Conservation (phyloP, 2,113 vertebrate genomes). For the Tachycineta bicolor region DNA sequence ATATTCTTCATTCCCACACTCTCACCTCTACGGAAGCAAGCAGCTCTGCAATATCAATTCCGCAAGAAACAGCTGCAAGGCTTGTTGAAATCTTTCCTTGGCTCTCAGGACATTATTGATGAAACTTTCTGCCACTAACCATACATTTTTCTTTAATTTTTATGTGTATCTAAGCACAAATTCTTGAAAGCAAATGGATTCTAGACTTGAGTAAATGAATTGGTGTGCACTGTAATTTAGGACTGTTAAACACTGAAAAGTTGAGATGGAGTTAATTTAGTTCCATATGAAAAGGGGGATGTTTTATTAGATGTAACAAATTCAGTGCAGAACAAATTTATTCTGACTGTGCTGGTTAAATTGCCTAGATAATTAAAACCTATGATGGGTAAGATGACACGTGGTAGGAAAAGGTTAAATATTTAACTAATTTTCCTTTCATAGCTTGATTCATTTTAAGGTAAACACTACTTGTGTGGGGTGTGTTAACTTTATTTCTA, state of each 20-base stretch:
- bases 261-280: background rate
- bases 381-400: background rate
- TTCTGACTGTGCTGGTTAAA: background rate
- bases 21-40: background rate
- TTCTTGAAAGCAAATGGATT: background rate
- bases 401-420: background rate
- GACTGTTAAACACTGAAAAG: background rate
- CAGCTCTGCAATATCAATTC: background rate
- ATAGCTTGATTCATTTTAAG: background rate
- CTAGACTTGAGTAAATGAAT: background rate
- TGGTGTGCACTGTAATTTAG: background rate
- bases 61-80: background rate
- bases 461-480: constrained; percentile 5
- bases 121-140: background rate
- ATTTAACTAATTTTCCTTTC: constrained; percentile 9
- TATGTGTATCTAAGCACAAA: background rate
- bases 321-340: background rate
- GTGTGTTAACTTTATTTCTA: constrained; percentile 38
- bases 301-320: constrained; percentile 27
- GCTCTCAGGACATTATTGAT: background rate
- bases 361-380: constrained; percentile 17
- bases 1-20: background rate
- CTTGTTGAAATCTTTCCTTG: background rate
- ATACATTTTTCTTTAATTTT: background rate
- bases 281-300: background rate